phyloP scores from a whole-genome alignment of 64 coral and sea anemone species.

The Montipora efflorescens region DNA sequence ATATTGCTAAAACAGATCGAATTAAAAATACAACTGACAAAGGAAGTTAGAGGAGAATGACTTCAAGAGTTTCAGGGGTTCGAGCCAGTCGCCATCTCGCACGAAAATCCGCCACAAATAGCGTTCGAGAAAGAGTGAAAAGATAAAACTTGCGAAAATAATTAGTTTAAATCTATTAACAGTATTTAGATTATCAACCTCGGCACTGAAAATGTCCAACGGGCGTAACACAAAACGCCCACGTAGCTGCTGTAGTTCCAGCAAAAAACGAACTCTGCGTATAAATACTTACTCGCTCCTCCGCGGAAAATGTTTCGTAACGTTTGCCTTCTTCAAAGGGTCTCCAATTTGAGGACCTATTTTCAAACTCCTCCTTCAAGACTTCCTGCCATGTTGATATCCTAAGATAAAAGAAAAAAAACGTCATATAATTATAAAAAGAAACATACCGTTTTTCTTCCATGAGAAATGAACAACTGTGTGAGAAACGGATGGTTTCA shows the following conservation, averaged over 20 bases:
- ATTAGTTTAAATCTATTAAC: constrained; percentile 63
- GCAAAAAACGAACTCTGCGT: not conserved
- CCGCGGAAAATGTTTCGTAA: constrained; percentile 72
- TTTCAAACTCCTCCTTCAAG: constrained; percentile 73
- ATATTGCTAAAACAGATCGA: not conserved
- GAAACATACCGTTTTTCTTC: constrained; percentile 10
- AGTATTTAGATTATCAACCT: constrained; percentile 61
- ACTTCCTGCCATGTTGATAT: constrained; percentile 76
- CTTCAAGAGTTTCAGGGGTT: not conserved
- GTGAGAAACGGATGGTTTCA: constrained; percentile 5
- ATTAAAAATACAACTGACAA: constrained; percentile 16
- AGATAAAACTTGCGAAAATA: constrained; percentile 49
- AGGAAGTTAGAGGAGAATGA: not conserved
- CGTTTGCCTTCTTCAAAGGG: constrained; percentile 72
- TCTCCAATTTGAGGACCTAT: constrained; percentile 57
- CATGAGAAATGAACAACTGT: constrained; percentile 24
- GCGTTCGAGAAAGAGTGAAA: not conserved
- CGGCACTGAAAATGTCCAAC: not conserved
- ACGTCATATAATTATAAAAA: not conserved
- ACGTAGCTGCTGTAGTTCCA: not conserved
- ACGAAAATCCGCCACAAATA: not conserved
- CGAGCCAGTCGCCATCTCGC: constrained; percentile 18
- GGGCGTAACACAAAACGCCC: constrained; percentile 18
- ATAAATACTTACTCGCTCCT: constrained; percentile 74
- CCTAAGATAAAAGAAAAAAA: constrained; percentile 43